Base-by-base conservation (phyloP, 2,888 invertebrate genomes). In the Lucinisca nassula region DNA sequence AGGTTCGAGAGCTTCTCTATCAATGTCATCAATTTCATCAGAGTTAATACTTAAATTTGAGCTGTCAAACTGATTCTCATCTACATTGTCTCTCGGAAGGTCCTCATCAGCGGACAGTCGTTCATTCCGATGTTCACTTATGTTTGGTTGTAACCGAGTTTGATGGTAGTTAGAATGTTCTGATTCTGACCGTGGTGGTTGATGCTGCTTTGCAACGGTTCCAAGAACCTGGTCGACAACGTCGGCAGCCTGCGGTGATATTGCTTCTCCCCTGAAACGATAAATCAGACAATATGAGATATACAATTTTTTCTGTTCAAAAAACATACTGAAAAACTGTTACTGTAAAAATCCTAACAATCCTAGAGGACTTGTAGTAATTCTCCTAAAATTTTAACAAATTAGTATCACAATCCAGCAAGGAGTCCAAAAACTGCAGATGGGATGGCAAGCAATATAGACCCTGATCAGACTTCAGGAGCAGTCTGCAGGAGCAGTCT, bases 181-280 rank as follows among this genome's bases (percentile, higher is more conserved):
- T 74, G 30, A 0, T n/a, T 49, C 40, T 14, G 17, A 30, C 30
- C 45, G 74, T n/a, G 40, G 40, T 37, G 72, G 40, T 4, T 74
- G 40, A 21, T 70, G 27, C 49, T 24, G 14, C 45, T 58, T 61
- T 27, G 67, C 49, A 76, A 76, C 35, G 77, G 84, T 67, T 67
- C 67, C 67, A 8, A 91, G 90, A 40, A 87, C 89, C 72, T 88
- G 89, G 51, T 92, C 92, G 35, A 93, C 91, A 27, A 92, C 91
- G 85, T 94, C 94, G 10, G 92, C 92, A 45, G 90, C 91, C 73
- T 93, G 92, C 27, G 94, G 93, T 6, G 93, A 93, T 73, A 92
- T 88, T 21, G 91, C 89, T 76, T 94, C 94, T 84, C 92, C 91
- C 92, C 94, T 94, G 91, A 61, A 92, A 90, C 67, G n/a, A 37